Conservation (phyloP, 1,140 invertebrate species). For the Ips typographus region DNA sequence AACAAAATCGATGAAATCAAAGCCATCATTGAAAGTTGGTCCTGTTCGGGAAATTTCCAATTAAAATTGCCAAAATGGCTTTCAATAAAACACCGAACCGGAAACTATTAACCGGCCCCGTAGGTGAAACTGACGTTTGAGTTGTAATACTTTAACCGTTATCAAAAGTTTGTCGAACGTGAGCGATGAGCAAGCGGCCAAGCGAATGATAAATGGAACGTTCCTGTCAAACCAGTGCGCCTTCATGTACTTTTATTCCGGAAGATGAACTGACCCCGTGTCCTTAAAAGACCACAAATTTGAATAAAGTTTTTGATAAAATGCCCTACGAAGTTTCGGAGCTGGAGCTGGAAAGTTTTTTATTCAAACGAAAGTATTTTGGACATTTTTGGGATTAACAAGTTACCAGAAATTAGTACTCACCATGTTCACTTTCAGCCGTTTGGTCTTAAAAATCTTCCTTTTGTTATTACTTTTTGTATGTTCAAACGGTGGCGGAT, state of each 20-base stretch:
- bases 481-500: too few relatives aligned
- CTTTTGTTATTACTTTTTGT: too few relatives aligned
- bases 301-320: constrained; percentile 35
- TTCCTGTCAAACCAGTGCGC: constrained; percentile 38
- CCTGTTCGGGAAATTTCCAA: background rate
- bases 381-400: background rate
- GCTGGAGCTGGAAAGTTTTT: background rate
- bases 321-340: background rate
- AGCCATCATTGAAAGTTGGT: too few relatives aligned
- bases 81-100: constrained; percentile 6
- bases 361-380: background rate
- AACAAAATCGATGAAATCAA: too few relatives aligned
- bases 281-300: constrained; percentile 36
- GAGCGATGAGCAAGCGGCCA: constrained; percentile 42
- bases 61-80: constrained; percentile 6
- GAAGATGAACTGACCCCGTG: constrained; percentile 29
- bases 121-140: constrained; percentile 46
- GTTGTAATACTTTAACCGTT: constrained; percentile 48
- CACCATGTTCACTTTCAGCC: too few relatives aligned
- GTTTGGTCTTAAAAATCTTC: too few relatives aligned
- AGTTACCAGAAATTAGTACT: too few relatives aligned
- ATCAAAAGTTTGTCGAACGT: constrained; percentile 48
- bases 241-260: constrained; percentile 29
- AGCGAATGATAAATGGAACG: constrained; percentile 44
- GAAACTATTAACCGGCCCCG: constrained; percentile 25